These are phyloP conservation scores for Drosophila grimshawi DNA, from an alignment of 1,140 invertebrate species.

Conservation along the genomic window DNA sequence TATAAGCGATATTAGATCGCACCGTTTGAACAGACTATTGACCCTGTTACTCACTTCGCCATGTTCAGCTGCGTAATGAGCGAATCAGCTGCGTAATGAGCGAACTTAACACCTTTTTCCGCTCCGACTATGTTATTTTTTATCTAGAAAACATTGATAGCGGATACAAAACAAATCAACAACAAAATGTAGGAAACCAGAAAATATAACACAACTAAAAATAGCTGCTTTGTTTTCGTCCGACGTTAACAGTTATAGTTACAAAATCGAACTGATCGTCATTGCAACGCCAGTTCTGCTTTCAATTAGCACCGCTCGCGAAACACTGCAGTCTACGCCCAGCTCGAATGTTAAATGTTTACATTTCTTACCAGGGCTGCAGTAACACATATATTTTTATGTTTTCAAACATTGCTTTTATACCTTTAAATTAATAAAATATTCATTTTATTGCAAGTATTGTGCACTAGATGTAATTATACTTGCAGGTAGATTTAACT, in stretches of 20 bases:
- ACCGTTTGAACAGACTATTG: background rate
- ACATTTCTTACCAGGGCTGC: conserved; percentile 18
- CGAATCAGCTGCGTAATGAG: conserved; percentile 18
- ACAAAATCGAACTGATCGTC: conserved; percentile 1
- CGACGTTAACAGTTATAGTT: background rate
- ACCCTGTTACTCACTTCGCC: conserved; percentile 39
- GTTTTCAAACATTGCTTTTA: background rate
- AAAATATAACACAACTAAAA: conserved; percentile 4
- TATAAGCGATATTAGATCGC: background rate
- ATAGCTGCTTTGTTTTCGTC: conserved; percentile 21
- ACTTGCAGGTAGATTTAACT: background rate
- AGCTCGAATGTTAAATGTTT: background rate
- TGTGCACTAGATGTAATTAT: background rate
- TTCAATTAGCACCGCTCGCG: conserved; percentile 20
- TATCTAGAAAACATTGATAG: conserved; percentile 57
- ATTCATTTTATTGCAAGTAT: background rate
- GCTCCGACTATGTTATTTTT: conserved; percentile 7
- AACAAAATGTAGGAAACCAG: background rate
- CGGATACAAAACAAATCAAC: conserved; percentile 4
- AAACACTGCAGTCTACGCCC: background rate
- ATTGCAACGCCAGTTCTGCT: background rate
- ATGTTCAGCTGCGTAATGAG: conserved; percentile 39
- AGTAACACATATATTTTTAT: background rate
- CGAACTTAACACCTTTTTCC: background rate
- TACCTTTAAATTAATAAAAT: background rate